phyloP scores from a whole-genome alignment of 1,140 invertebrate genomes.

The Philotrypesis tridentata region DNA sequence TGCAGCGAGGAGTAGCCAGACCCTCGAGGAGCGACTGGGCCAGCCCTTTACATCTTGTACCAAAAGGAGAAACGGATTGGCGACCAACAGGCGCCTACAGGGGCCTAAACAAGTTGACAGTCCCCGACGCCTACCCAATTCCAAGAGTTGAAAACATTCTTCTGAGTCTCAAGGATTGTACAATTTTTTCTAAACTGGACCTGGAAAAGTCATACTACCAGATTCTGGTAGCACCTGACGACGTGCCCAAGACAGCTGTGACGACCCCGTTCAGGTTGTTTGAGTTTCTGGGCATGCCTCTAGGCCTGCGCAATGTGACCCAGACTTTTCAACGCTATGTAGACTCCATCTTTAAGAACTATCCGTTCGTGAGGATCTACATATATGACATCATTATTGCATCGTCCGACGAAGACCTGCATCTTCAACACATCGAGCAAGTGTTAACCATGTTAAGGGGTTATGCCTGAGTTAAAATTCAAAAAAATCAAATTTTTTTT shows the following conservation, averaged over 20 bases:
- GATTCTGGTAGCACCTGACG: too few relatives aligned
- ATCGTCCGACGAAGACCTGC: background rate
- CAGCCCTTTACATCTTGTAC: too few relatives aligned
- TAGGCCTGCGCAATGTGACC: too few relatives aligned
- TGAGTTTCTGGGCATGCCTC: background rate
- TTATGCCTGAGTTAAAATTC: too few relatives aligned
- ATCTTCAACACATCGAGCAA: background rate
- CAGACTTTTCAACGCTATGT: too few relatives aligned
- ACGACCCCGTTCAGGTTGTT: too few relatives aligned
- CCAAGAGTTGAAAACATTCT: background rate
- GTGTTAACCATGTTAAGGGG: too few relatives aligned
- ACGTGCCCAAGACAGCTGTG: too few relatives aligned
- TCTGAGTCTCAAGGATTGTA: background rate
- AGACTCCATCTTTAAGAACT: background rate
- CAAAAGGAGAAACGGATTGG: too few relatives aligned
- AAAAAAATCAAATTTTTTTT: too few relatives aligned
- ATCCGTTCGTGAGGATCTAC: background rate
- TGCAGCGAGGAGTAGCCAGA: too few relatives aligned
- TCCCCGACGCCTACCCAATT: background rate
- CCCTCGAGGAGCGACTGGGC: too few relatives aligned
- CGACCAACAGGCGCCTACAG: background rate
- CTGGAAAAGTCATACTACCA: background rate
- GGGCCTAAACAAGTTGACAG: background rate
- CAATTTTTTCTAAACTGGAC: background rate
- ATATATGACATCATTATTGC: background rate